These are phyloP conservation scores for Muntiacus muntjak DNA, from an alignment of 2,113 vertebrate genomes.

Conservation along the genomic window DNA sequence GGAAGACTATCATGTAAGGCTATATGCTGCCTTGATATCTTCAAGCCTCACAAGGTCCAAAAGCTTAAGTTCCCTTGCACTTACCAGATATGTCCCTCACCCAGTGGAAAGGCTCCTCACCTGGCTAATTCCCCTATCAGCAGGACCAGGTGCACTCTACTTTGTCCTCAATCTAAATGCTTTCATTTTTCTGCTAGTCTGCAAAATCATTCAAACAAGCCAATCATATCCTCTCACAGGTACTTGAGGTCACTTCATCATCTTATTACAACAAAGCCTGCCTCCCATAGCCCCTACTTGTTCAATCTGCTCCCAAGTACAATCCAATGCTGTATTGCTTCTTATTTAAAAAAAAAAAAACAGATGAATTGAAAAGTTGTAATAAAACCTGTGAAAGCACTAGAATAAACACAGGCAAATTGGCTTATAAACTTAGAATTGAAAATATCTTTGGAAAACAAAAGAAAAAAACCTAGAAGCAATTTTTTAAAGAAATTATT, in stretches of 20 bases:
- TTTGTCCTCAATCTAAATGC: not conserved
- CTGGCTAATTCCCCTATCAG: not conserved
- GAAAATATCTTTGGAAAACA: not conserved
- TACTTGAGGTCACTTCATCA: not conserved
- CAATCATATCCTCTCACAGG: not conserved
- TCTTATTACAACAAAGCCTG: not conserved
- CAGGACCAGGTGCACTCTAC: not conserved
- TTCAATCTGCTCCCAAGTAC: not conserved
- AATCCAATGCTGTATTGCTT: not conserved
- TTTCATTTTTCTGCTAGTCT: not conserved
- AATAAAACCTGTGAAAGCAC: not conserved
- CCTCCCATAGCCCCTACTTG: not conserved
- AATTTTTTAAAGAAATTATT: not conserved
- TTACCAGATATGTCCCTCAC: not conserved
- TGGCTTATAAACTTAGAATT: not conserved
- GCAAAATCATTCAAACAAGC: not conserved
- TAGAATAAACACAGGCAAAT: not conserved
- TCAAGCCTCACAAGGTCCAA: not conserved
- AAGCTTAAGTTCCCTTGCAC: not conserved
- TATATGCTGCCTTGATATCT: not conserved
- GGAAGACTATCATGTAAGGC: not conserved
- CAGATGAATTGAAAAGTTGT: not conserved
- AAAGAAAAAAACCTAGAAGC: not conserved
- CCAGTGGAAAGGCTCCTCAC: not conserved
- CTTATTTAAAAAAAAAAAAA: not conserved